Evolutionary conservation across 1,140 invertebrate genomes (phyloP).

Genomic region (Drosophila ercepeae): DNA sequence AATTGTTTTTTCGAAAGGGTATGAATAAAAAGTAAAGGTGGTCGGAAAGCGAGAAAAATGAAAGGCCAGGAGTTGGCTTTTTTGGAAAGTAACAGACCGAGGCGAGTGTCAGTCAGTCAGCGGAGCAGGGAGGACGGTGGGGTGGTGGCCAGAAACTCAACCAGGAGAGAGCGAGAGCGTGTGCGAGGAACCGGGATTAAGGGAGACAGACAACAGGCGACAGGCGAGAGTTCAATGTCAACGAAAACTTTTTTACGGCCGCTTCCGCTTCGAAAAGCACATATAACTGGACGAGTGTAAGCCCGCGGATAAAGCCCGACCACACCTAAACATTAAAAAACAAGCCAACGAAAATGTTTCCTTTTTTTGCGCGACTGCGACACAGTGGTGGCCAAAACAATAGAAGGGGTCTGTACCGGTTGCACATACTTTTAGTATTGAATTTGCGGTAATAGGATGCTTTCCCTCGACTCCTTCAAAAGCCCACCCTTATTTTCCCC

Average conservation of each 20-base stretch:
- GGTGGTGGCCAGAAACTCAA: not conserved
- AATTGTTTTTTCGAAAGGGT: constrained; percentile 28
- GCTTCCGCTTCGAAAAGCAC: constrained; percentile 53
- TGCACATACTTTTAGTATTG: too few species aligned
- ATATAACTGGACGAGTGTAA: constrained; percentile 47
- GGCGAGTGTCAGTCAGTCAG: constrained; percentile 27
- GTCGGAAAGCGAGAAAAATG: constrained; percentile 55
- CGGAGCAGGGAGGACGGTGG: not conserved
- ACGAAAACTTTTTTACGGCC: constrained; percentile 53
- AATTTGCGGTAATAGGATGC: too few species aligned
- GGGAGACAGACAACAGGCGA: too few species aligned
- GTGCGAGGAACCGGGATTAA: too few species aligned
- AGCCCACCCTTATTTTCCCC: not conserved
- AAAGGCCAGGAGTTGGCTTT: constrained; percentile 68
- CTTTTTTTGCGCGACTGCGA: constrained; percentile 29
- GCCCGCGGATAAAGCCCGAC: constrained; percentile 65
- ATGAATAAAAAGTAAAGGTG: constrained; percentile 53
- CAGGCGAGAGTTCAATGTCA: constrained; percentile 75
- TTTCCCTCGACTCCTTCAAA: not conserved
- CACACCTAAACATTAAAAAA: constrained; percentile 74
- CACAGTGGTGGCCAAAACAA: constrained; percentile 10
- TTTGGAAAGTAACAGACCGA: constrained; percentile 71
- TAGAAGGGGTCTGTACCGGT: constrained; percentile 3
- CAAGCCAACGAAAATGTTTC: constrained; percentile 52
- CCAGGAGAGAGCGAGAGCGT: constrained; percentile 15